Percentiles rank a stretch among this genome's conserved stretches.
phyloP scores from a whole-genome alignment of 2,113 vertebrate genomes.

The Pseudolaguvia tuberculata region DNA sequence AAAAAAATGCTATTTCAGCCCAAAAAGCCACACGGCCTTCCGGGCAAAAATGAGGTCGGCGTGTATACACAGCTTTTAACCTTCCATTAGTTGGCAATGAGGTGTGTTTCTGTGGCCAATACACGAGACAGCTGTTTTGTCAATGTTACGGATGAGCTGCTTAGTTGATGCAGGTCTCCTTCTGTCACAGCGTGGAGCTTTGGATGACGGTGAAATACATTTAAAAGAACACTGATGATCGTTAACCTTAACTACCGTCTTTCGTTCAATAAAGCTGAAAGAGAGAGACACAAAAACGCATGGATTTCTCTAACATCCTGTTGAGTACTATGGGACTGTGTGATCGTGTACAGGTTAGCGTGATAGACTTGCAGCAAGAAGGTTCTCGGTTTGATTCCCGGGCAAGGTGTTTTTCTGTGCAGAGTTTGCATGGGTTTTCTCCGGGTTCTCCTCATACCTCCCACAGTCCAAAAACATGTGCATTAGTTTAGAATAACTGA shows the following conservation, averaged over 20 bases:
- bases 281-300: not conserved
- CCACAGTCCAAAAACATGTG: too few species aligned
- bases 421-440: too few species aligned
- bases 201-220: not conserved
- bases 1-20: conserved; percentile 7
- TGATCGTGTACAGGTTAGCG: too few species aligned
- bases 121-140: conserved; percentile 20
- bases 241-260: not conserved
- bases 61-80: conserved; percentile 21
- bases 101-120: conserved; percentile 14
- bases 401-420: too few species aligned
- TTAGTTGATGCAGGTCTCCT: conserved; percentile 20
- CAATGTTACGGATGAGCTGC: conserved; percentile 19
- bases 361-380: too few species aligned
- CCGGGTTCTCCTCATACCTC: too few species aligned
- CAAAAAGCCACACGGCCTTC: not conserved
- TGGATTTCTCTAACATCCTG: too few species aligned
- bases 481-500: too few species aligned
- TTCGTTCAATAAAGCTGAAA: not conserved
- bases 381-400: too few species aligned
- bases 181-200: not conserved
- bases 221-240: not conserved
- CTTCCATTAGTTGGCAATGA: conserved; percentile 16
- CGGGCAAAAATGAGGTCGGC: not conserved
- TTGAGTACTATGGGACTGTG: too few species aligned